Evolutionary conservation across 1,140 invertebrate species (phyloP).

Genomic region (Pemphigus obesinymphae): DNA sequence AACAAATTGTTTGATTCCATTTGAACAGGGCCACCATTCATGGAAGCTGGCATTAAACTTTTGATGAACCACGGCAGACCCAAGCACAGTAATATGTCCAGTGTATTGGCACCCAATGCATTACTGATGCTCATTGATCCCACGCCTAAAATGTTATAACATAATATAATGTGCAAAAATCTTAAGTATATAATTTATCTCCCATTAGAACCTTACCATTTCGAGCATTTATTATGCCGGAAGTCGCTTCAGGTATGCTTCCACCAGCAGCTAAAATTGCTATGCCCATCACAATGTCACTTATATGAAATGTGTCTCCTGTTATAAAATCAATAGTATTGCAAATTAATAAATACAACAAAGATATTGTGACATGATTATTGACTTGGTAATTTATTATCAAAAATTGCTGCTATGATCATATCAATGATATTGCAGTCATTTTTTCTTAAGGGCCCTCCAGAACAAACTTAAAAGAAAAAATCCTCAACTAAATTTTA

Average conservation of each 20-base stretch:
- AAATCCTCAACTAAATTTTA: no score
- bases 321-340: constrained; percentile 38
- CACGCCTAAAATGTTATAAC: constrained; percentile 58
- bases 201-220: constrained; percentile 53
- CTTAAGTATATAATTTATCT: no score
- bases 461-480: no score
- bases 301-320: constrained; percentile 70
- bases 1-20: constrained; percentile 45
- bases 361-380: no score
- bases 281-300: constrained; percentile 84
- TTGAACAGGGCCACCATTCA: constrained; percentile 45
- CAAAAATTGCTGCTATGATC: no score
- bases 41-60: constrained; percentile 56
- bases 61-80: constrained; percentile 79
- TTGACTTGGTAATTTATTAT: no score
- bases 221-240: constrained; percentile 72
- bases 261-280: constrained; percentile 82
- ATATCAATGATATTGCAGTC: no score
- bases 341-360: no score
- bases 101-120: constrained; percentile 74
- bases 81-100: constrained; percentile 80
- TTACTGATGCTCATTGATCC: constrained; percentile 81
- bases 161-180: neutral
- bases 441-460: no score
- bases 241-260: constrained; percentile 82